Base-by-base conservation (phyloP, 1,140 invertebrate genomes). In the Papilio xuthus region DNA sequence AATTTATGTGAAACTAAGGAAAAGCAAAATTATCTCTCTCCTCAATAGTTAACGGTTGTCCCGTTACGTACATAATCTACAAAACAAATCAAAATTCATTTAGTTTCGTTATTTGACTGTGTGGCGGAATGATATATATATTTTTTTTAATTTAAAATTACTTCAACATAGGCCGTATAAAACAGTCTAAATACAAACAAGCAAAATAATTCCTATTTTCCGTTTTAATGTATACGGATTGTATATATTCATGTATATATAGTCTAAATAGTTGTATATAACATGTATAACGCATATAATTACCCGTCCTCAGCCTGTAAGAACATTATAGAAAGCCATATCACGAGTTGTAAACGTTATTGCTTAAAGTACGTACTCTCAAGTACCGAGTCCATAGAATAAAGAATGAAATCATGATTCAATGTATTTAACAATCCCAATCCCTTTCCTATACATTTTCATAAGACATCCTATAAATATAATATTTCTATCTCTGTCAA, bases 221-320 rank as follows among this genome's bases (percentile, higher is more conserved):
- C 53, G 13, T 67, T 67, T 67, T 67, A 32, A 28, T 67, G 60
- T 67, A 28, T 37, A 37, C 53, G 50, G n/a, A 37, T 63, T 42
- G 56, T 73, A 73, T 73, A 73, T 73, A 73, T 60, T 76, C 15
- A 76, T 60, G 53, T 60, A 76, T 76, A 56, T 60, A 76, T 56
- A 56, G 53, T 63, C 56, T 76, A 76, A 76, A 76, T 41, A 76
- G 74, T 47, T 75, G 72, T 75, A 75, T 75, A 75, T 73, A 47
- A 42, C 56, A 76, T 76, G 42, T 76, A 60, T 76, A 76, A 76
- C 53, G 56, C 74, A 32, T 53, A 75, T 75, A 75, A 63, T 63
- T 76, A 63, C 74, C 72, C 56, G 56, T 76, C 53, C 28, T 76
- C 53, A 23, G 74, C 74, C 60, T 67, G 60, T 15, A 28, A 76